Base-by-base conservation (phyloP, 2,888 invertebrate species). In the Scaptomyza tumidula region DNA sequence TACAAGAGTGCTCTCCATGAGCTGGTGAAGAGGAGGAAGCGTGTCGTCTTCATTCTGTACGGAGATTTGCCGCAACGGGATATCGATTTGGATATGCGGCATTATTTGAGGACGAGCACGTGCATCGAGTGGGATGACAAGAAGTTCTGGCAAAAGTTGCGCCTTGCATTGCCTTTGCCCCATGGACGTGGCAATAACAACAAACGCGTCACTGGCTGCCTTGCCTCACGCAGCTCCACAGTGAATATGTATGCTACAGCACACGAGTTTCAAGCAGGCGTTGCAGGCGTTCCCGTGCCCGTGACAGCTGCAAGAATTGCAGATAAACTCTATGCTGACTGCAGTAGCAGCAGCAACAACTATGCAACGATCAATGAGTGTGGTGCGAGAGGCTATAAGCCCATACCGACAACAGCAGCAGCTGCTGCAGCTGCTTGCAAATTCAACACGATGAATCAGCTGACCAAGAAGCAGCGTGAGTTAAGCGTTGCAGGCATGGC, bases 131-230 rank as follows among this genome's bases (percentile, higher is more conserved):
- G 97, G 96, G 97, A 97, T 75, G 98, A 99, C 93, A 96, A 97
- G 91, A 95, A 97, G 91, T 99, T 99, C 93, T 99, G 99, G 99
- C 97, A 98, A 91, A 98, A 98, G 93, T 93, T 99, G 74, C 95
- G 96, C 90, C 97, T 97, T 90, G 96, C 97, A 59, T 95, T 98
- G 95, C 98, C 98, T 66, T 96, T 90, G 57, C 84, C 89, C 10
- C 75, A 86, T 13, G 76, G 78, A 3, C 75, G 88, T 3, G 87
- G 74, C 60, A 90, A 90, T 61, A 90, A 78, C 60, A 91, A 90
- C 62, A 90, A 90, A 33, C 85, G 89, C 0, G 75, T 66, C 0
- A 77, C 82, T 29, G 90, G 91, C 66, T 91, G 91, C 45, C 83
- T 88, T 19, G 80, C 78, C 14, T 80, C 70, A 33, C 90, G 88